Evolutionary conservation across 2,888 invertebrate species (phyloP).

Genomic region (Drosophila hamatofila): DNA sequence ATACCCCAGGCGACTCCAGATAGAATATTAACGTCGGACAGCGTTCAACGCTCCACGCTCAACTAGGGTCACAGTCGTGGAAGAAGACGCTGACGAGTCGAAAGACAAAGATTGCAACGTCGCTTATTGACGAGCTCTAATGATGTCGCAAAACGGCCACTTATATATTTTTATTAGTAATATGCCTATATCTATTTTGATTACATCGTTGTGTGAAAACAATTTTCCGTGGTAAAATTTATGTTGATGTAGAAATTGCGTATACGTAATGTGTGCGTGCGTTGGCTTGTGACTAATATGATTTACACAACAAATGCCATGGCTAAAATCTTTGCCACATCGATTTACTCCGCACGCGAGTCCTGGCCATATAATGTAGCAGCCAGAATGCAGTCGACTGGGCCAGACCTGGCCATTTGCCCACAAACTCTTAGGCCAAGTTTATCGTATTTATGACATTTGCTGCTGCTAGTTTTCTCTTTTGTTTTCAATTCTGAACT

Average conservation of each 20-base stretch:
- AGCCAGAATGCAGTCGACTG: slow-evolving; percentile 18
- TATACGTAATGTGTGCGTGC: slow-evolving; percentile 46
- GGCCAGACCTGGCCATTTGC: slow-evolving; percentile 32
- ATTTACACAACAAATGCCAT: slow-evolving; percentile 49
- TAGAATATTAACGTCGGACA: slow-evolving; percentile 33
- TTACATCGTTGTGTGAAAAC: slow-evolving; percentile 55
- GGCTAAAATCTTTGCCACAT: slow-evolving; percentile 37
- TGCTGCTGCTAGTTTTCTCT: slow-evolving; percentile 11
- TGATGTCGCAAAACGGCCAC: slow-evolving; percentile 71
- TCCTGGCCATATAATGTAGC: slow-evolving; percentile 40
- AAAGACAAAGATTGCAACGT: slow-evolving; percentile 22
- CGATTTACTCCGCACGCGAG: slow-evolving; percentile 50
- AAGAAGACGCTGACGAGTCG: neutral
- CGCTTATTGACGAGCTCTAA: slow-evolving; percentile 66
- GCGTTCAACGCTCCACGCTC: neutral
- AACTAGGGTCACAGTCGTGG: neutral
- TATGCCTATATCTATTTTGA: slow-evolving; percentile 69
- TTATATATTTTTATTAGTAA: slow-evolving; percentile 74
- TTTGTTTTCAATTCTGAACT: slow-evolving; percentile 23
- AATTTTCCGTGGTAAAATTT: slow-evolving; percentile 64
- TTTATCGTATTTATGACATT: slow-evolving; percentile 61
- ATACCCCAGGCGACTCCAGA: slow-evolving; percentile 47
- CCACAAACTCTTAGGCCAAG: slow-evolving; percentile 44
- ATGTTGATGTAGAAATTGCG: slow-evolving; percentile 50
- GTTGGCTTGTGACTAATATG: slow-evolving; percentile 32